Conservation (phyloP, 2,888 invertebrate genomes). For the Watsonalla cultraria region DNA sequence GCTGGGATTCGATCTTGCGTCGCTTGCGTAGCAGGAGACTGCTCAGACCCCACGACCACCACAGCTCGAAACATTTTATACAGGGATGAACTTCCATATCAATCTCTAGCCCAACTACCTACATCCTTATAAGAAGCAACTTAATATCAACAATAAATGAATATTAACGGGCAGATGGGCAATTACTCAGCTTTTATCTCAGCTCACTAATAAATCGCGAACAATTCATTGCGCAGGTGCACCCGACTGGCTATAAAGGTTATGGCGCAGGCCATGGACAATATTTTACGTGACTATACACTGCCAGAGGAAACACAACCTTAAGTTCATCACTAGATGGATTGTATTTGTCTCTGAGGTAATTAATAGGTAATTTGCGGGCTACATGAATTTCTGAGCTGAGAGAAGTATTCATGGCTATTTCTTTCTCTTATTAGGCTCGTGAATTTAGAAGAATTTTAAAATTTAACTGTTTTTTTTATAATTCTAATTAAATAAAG, state of each 20-base stretch:
- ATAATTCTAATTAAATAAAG: too few species aligned
- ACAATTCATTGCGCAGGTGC: constrained; percentile 6
- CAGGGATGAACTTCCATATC: too few species aligned
- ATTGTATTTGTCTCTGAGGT: neutral
- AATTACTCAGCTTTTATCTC: neutral
- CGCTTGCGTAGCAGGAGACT: too few species aligned
- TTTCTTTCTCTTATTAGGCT: too few species aligned
- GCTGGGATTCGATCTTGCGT: too few species aligned
- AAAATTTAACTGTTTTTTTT: too few species aligned
- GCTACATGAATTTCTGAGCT: neutral
- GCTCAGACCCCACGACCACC: too few species aligned
- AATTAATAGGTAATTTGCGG: neutral
- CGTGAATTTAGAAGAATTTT: too few species aligned
- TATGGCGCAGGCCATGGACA: neutral
- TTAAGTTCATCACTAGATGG: neutral
- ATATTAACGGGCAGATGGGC: neutral
- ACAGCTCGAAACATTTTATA: too few species aligned
- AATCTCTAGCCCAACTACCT: too few species aligned
- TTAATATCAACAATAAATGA: neutral
- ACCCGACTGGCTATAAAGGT: neutral
- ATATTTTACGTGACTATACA: constrained; percentile 5
- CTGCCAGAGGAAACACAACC: neutral
- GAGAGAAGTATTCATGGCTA: neutral
- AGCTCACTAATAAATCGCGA: neutral
- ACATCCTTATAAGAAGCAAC: neutral